Percentiles rank a stretch among this genome's conserved stretches.
Evolutionary conservation across 2,113 vertebrate species (phyloP).

Genomic region (Stegostoma tigrinum): DNA sequence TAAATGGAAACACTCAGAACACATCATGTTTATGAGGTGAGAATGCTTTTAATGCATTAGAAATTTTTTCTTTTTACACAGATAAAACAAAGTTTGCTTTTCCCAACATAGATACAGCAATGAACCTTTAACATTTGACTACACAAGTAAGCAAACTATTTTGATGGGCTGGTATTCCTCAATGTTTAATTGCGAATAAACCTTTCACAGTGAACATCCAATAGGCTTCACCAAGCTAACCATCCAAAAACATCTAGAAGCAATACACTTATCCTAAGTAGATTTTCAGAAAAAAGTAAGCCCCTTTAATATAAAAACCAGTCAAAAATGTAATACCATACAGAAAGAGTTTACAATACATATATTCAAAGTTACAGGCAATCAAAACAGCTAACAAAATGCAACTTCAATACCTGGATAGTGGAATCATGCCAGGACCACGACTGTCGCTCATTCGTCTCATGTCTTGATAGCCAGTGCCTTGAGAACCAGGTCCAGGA

Average conservation of each 20-base stretch:
- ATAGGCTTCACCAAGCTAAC: not conserved
- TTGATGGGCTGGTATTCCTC: not conserved
- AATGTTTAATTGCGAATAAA: not conserved
- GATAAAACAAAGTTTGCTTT: conserved; percentile 11
- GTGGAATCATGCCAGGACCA: conserved; percentile 71
- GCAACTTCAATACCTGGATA: conserved; percentile 67
- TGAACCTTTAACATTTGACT: conserved; percentile 23
- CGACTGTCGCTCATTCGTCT: conserved; percentile 74
- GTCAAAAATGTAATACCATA: conserved; percentile 29
- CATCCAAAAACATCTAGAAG: not conserved
- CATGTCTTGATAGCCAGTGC: conserved; percentile 67
- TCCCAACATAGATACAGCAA: conserved; percentile 13
- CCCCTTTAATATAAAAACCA: conserved; percentile 23
- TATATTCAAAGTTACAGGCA: not conserved
- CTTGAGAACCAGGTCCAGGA: conserved; percentile 66
- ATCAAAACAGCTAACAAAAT: not conserved
- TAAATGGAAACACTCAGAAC: conserved; percentile 23
- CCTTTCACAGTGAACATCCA: not conserved
- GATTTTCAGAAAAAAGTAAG: not conserved
- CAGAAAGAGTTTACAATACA: conserved; percentile 24
- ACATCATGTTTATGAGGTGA: conserved; percentile 1
- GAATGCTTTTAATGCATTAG: conserved; percentile 32
- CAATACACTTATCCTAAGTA: conserved; percentile 20
- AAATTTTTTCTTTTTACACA: not conserved
- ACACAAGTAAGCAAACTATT: not conserved